Conservation (phyloP, 2,888 invertebrate genomes). For the Ctenicera cuprea region DNA sequence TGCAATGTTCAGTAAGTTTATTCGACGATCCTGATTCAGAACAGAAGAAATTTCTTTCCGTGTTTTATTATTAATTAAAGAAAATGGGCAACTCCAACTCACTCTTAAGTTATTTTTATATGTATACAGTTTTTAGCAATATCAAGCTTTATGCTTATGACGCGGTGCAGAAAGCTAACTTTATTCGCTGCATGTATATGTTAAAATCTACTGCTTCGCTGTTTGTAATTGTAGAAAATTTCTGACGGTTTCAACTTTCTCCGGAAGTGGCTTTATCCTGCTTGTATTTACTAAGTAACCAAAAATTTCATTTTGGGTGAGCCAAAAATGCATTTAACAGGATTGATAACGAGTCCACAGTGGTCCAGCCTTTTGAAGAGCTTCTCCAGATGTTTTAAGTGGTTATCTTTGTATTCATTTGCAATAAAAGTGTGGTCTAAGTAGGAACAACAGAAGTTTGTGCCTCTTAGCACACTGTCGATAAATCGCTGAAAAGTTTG, state of each 20-base stretch:
- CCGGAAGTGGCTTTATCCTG: background rate
- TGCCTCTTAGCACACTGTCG: conserved; percentile 60
- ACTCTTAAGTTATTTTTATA: too few relatives aligned
- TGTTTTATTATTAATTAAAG: too few relatives aligned
- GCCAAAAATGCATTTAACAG: conserved; percentile 2
- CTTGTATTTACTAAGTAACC: background rate
- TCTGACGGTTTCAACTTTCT: background rate
- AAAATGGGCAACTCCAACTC: too few relatives aligned
- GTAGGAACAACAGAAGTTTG: conserved; percentile 64
- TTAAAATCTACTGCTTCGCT: too few relatives aligned
- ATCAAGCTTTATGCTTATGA: too few relatives aligned
- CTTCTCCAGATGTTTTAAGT: background rate
- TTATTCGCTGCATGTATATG: too few relatives aligned
- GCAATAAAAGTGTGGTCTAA: conserved; percentile 25
- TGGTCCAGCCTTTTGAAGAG: background rate
- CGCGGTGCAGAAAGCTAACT: too few relatives aligned
- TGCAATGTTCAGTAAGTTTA: too few relatives aligned
- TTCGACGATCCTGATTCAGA: too few relatives aligned
- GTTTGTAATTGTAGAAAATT: too few relatives aligned
- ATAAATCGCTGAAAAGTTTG: conserved; percentile 69
- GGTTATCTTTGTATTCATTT: background rate
- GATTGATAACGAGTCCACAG: background rate
- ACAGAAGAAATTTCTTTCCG: too few relatives aligned
- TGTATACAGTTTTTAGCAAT: too few relatives aligned
- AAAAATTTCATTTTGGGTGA: background rate